Evolutionary conservation across 2,113 vertebrate genomes (phyloP), one percentile per base, ranked within the genome.

Genomic region (Anhinga anhinga): DNA sequence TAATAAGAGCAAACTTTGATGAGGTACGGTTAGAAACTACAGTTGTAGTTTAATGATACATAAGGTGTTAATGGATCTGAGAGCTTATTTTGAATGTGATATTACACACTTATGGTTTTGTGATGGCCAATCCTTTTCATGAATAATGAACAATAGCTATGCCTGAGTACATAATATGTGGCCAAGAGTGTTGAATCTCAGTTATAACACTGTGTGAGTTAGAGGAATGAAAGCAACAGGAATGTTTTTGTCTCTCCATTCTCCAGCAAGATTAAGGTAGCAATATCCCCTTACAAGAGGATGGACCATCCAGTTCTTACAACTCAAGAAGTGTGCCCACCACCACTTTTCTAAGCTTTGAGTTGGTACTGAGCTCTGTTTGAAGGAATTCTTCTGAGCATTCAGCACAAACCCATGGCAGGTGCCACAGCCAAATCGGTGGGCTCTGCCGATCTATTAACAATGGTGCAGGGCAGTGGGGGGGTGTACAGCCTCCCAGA

Each of bases 1-100:
- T 99, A 79, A 99, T 99, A 97, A 98, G 99, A 97, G 99, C 99
- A 98, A 99, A 99, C 98, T 99, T 99, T 97, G 99, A 99, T 40
- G 99, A 99, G 99, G 99, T 98, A 96, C 97, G 98, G 77, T 76
- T 50, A 53, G 86, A 95, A 94, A 49, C n/a, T 62, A 36, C n/a
- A 86, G 62, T 42, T 87, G 25, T 56, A 21, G 10, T 58, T 93
- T 76, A 91, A 42, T 82, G 63, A 78, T 53, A 44, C 18, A 25
- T 36, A 67, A 84, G 13, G 15, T 85, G 38, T 71, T 56, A 52
- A 30, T 32, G 34, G 74, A 47, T 78, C 42, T 38, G 38, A 90
- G 59, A 76, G 16, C 20, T 82, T 58, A 66, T 86, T 94, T 93
- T 73, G 34, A 82, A 69, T 62, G 53, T 55, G 86, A 17, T 78